phyloP scores from a whole-genome alignment of 2,113 vertebrate species.

The Dromaius novaehollandiae region DNA sequence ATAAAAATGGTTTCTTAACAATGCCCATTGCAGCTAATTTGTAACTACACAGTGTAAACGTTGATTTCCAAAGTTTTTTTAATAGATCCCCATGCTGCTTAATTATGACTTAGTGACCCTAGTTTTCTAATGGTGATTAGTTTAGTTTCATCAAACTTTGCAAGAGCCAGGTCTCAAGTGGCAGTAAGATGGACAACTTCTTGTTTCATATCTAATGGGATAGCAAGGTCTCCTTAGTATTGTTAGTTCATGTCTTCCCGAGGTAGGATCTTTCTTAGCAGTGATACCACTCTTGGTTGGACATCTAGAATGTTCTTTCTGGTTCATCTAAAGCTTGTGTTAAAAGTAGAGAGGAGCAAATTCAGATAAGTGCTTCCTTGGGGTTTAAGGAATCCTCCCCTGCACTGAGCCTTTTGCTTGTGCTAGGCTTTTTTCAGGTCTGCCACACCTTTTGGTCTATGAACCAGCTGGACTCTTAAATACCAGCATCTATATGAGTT shows the following conservation, averaged over 20 bases:
- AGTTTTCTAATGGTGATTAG: constrained; percentile 64
- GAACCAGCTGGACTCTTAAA: background rate
- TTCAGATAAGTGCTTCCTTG: background rate
- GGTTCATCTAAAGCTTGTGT: background rate
- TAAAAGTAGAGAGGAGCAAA: background rate
- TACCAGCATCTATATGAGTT: fast-evolving
- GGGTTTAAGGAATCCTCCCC: background rate
- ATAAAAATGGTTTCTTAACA: constrained; percentile 66
- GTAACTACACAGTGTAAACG: constrained; percentile 65
- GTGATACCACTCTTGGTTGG: background rate
- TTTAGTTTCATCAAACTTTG: constrained; percentile 54
- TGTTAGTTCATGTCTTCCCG: background rate
- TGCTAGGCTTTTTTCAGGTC: background rate
- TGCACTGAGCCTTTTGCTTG: background rate
- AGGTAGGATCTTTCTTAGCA: background rate
- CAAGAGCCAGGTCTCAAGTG: constrained; percentile 37
- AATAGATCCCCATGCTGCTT: constrained; percentile 75
- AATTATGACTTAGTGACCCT: constrained; percentile 72
- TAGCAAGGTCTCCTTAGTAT: constrained; percentile 2
- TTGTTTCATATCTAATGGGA: constrained; percentile 34
- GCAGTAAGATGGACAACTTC: constrained; percentile 19
- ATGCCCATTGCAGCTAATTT: constrained; percentile 77
- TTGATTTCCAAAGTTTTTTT: constrained; percentile 63
- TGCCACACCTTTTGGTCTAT: background rate
- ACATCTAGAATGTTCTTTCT: background rate